Conservation (phyloP, 2,888 invertebrate species). For the Eurois occulta region DNA sequence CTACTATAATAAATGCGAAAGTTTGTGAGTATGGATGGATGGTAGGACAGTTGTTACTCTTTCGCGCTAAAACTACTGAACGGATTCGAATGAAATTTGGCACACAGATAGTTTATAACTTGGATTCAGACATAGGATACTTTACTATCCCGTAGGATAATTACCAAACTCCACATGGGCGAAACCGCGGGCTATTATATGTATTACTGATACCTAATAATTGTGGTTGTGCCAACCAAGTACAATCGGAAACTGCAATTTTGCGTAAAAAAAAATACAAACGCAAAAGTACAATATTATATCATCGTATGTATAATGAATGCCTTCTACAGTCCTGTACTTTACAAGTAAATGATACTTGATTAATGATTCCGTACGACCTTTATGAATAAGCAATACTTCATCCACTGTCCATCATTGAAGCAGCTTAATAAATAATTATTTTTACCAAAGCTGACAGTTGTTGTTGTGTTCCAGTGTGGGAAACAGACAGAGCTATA, state of each 20-base stretch:
- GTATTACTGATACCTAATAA: neutral
- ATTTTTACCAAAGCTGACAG: neutral
- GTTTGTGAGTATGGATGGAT: neutral
- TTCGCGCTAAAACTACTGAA: neutral
- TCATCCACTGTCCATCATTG: constrained; percentile 3
- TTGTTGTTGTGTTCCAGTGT: too few relatives aligned
- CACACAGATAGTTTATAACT: neutral
- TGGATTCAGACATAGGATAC: too few relatives aligned
- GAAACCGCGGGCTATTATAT: neutral
- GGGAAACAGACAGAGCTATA: too few relatives aligned
- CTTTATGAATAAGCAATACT: neutral
- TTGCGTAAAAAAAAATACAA: too few relatives aligned
- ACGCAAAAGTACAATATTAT: neutral
- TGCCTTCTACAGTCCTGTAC: neutral
- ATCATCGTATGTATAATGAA: neutral
- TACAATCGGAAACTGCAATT: too few relatives aligned
- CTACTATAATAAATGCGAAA: neutral
- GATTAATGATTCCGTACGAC: neutral
- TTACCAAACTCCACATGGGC: neutral
- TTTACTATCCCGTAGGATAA: neutral
- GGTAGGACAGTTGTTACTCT: neutral
- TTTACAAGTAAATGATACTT: neutral
- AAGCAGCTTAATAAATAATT: neutral
- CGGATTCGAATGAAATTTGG: neutral
- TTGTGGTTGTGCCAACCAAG: too few relatives aligned